A percentile compares a stretch with the other conserved stretches of the same genome.
phyloP scores from a whole-genome alignment of 2,888 invertebrate genomes.

The Trichogramma dendrolimi region DNA sequence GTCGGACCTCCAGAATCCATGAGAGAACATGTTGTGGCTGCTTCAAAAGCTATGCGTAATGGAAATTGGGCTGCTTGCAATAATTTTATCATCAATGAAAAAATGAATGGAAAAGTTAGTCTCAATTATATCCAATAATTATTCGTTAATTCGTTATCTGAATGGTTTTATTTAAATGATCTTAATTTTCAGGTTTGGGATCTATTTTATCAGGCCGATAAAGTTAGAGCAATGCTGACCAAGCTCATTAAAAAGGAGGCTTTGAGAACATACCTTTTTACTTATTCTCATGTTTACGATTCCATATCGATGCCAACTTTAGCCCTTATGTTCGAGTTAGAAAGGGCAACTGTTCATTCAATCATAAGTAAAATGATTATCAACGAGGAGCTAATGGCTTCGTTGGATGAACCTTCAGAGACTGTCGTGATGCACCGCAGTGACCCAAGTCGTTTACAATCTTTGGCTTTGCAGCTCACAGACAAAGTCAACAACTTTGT shows the following conservation, averaged over 20 bases:
- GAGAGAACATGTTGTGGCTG: conserved; percentile 98
- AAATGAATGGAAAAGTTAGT: conserved; percentile 91
- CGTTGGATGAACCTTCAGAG: conserved; percentile 96
- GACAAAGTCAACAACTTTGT: conserved; percentile 91
- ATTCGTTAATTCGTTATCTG: neutral
- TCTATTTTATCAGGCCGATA: conserved; percentile 85
- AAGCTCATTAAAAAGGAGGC: conserved; percentile 95
- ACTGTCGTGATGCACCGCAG: conserved; percentile 97
- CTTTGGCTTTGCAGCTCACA: conserved; percentile 90
- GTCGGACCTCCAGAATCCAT: conserved; percentile 98
- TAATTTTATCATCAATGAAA: conserved; percentile 95
- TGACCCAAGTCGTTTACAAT: conserved; percentile 95
- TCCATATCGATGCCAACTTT: conserved; percentile 89
- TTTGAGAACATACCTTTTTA: conserved; percentile 93
- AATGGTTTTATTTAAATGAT: too few relatives aligned
- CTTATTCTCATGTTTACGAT: conserved; percentile 96
- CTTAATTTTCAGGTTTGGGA: conserved; percentile 78
- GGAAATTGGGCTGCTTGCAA: conserved; percentile 96
- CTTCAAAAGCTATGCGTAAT: conserved; percentile 96
- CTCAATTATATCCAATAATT: conserved; percentile 1
- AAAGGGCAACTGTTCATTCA: conserved; percentile 82
- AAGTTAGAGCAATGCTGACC: conserved; percentile 87
- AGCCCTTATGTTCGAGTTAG: conserved; percentile 92
- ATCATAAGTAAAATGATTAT: conserved; percentile 99
- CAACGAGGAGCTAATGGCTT: conserved; percentile 93